These are phyloP conservation scores for Calypte anna DNA, from an alignment of 2,113 vertebrate species.

Conservation along the genomic window DNA sequence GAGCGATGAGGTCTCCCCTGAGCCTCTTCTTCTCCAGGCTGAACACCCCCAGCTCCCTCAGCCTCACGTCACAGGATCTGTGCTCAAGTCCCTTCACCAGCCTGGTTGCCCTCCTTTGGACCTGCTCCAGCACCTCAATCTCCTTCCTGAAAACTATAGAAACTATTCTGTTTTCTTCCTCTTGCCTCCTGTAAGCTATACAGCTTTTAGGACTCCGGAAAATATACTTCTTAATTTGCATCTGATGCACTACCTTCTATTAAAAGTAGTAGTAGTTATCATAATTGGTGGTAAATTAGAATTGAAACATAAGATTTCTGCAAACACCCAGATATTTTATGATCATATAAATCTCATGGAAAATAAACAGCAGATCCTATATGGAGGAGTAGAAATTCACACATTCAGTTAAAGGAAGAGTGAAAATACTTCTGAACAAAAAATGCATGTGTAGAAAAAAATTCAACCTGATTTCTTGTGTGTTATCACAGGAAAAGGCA, in stretches of 20 bases:
- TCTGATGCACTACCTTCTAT: constrained; percentile 5
- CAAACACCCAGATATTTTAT: constrained; percentile 1
- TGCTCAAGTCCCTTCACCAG: too few relatives aligned
- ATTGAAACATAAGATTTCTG: constrained; percentile 5
- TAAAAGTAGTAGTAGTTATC: constrained; percentile 8
- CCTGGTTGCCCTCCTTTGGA: too few relatives aligned
- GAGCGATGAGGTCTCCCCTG: too few relatives aligned
- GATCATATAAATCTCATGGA: not conserved
- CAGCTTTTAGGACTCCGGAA: not conserved
- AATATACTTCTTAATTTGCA: constrained; percentile 5
- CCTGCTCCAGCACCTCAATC: too few relatives aligned
- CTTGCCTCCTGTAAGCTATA: not conserved
- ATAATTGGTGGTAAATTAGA: not conserved
- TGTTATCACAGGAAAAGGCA: not conserved
- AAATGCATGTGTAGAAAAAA: not conserved
- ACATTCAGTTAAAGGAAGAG: not conserved
- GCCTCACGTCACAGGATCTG: too few relatives aligned
- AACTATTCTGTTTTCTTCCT: not conserved
- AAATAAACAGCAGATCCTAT: constrained; percentile 16
- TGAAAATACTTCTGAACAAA: constrained; percentile 11
- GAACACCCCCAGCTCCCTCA: too few relatives aligned
- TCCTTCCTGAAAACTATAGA: not conserved
- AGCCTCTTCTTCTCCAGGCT: too few relatives aligned
- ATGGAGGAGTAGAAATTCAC: constrained; percentile 20
- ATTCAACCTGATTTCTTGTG: not conserved